Percentiles rank a stretch among this genome's conserved stretches.
These are phyloP conservation scores for Riparia riparia DNA, from an alignment of 2,113 vertebrate genomes.

Conservation along the genomic window DNA sequence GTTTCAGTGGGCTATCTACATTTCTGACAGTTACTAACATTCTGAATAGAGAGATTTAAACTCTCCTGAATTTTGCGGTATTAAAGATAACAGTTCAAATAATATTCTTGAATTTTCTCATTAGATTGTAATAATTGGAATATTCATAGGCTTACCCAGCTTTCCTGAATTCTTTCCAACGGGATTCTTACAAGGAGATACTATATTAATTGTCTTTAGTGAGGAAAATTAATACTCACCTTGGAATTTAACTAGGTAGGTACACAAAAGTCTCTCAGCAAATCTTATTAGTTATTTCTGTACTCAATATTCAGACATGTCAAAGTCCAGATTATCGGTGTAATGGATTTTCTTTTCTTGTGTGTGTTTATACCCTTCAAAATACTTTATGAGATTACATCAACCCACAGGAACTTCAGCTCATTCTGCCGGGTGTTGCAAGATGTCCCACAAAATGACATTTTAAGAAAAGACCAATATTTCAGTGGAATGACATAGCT, in stretches of 20 bases:
- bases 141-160: neutral
- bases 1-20: neutral
- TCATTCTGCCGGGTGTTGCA: neutral
- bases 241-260: neutral
- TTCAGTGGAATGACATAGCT: neutral
- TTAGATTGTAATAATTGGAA: neutral
- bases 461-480: neutral
- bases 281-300: neutral
- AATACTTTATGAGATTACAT: neutral
- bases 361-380: neutral
- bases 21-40: neutral
- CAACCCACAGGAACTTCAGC: neutral
- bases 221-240: neutral
- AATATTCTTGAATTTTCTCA: neutral
- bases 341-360: neutral
- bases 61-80: neutral
- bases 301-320: neutral
- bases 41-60: neutral
- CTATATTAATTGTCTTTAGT: neutral
- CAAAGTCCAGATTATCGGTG: neutral
- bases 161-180: neutral
- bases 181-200: neutral
- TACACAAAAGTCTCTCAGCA: neutral
- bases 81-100: neutral
- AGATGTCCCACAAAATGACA: neutral